Base-by-base conservation (phyloP, 2,888 invertebrate genomes). In the Odontocolon sp. region DNA sequence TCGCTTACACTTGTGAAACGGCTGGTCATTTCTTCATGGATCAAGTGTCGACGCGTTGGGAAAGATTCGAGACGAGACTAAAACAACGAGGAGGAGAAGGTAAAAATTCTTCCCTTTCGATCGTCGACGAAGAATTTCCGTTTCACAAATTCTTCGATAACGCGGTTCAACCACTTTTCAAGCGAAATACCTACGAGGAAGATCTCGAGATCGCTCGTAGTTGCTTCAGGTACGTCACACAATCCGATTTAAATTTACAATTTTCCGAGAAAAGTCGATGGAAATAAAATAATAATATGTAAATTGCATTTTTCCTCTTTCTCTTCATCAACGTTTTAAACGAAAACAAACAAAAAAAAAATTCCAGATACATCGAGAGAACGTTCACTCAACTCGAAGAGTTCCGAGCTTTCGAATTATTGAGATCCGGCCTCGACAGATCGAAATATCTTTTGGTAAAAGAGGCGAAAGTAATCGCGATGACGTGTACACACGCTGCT, bases 401-500 rank as follows among this genome's bases (percentile, higher is more conserved):
- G 90, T 99, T 99, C 89, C 93, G 99, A 57, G 99, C 99, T 0
- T 99, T 99, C 91, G 99, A 99, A 91, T 91, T 99, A 80, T 91
- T 99, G 4, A 93, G 99, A 6, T 98, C 97, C 56, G 99, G 99
- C 0, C 92, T 98, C 54, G 99, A 99, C 90, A 93, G 99, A 54
- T 98, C 99, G 0, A 97, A 98, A 87, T 99, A 99, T 91, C 92
- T 99, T 69, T 92, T 99, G 63, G 99, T 99, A 0, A 98, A 98
- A 88, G 99, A 99, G 90, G 99, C 99, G 0, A 99, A 99, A 92
- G 98, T 99, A 67, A 99, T 99, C 83, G 99, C 99, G 0, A 99
- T 99, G 99, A 99, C 99, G 0, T 99, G 99, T 92, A 99, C 99
- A 0, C 99, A 99, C 91, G 99, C 99, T 0, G 99, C 99, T 0